A percentile compares a stretch with the other conserved stretches of the same genome.
These are phyloP conservation scores for Donacobius atricapilla DNA, from an alignment of 2,113 vertebrate species.

Conservation along the genomic window DNA sequence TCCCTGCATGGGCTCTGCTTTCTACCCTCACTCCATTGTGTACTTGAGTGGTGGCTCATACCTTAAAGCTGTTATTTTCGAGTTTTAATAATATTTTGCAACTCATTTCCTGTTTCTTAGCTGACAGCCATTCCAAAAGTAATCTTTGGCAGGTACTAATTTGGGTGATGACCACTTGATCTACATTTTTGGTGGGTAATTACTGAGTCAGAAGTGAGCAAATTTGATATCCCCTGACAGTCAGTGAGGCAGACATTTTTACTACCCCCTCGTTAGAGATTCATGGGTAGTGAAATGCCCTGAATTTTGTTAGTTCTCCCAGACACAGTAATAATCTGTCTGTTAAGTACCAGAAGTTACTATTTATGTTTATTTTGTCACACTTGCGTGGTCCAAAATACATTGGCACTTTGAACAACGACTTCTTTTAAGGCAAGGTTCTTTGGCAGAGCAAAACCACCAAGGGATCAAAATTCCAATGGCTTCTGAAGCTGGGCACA, in stretches of 20 bases:
- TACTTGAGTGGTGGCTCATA: constrained; percentile 51
- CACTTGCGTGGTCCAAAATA: neutral
- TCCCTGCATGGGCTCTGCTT: neutral
- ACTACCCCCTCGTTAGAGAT: constrained; percentile 75
- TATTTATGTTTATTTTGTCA: constrained; percentile 62
- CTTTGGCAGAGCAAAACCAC: neutral
- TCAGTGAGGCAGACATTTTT: constrained; percentile 72
- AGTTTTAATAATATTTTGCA: constrained; percentile 77
- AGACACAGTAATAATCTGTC: constrained; percentile 64
- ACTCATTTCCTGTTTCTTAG: constrained; percentile 73
- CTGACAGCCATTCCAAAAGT: constrained; percentile 72
- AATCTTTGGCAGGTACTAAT: constrained; percentile 81
- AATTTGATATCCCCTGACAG: constrained; percentile 77
- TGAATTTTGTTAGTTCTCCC: constrained; percentile 68
- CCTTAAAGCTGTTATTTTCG: constrained; percentile 75
- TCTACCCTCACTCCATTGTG: neutral
- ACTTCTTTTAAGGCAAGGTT: neutral
- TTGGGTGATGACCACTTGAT: constrained; percentile 80
- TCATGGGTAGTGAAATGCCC: constrained; percentile 70
- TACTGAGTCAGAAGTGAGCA: constrained; percentile 77
- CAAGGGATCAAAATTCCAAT: neutral
- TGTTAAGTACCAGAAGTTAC: constrained; percentile 54
- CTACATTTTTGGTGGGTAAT: constrained; percentile 80
- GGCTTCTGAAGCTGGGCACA: neutral
- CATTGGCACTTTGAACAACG: neutral